Evolutionary conservation across 1,140 invertebrate genomes (phyloP), one percentile per base, ranked within the genome.

Genomic region (Meteorus sp.): DNA sequence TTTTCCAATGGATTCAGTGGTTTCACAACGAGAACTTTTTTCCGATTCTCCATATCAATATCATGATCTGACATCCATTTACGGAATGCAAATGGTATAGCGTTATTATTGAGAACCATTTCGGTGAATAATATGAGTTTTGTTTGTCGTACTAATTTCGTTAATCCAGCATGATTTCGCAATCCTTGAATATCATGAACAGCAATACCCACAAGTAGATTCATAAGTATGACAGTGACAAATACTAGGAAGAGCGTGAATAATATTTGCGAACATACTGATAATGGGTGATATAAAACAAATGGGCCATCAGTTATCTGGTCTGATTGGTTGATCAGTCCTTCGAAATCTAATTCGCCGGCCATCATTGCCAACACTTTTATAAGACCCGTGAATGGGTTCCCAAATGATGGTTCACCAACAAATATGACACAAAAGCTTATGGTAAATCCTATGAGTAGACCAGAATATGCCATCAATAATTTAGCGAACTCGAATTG

Each of bases 341-440:
- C 82, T 59, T 86, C 85, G 54, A 86, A 84, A 64, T 88, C 86
- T 5, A 88, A 63, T 62, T 88, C 87, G 0, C 87, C 87, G 1
- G 86, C 85, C 86, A 88, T 88, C 85, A 88, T 87, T 0, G 86
- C 85, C 7, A 88, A 62, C 0, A 85, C 85, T 68, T 85, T 86
- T 9, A 88, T 85, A 7, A 86, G 77, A 0, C 81, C 81, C 56
- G 82, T 82, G 27, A 85, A 72, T 4, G 83, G 81, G 73, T 84
- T 83, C 0, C 81, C 81, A 67, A 87, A 86, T 54, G 85, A 84
- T 31, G 83, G 82, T 57, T 85, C 80, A 15, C 83, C 78, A 5
- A 84, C 82, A 63, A 86, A 86, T n/a, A 86, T 82, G 0, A 87
- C 85, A 59, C 84, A 85, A 59, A 88, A 86, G 55, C 85, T 86